These are phyloP conservation scores for Mesitornis unicolor DNA, from an alignment of 2,113 vertebrate genomes.

Conservation along the genomic window DNA sequence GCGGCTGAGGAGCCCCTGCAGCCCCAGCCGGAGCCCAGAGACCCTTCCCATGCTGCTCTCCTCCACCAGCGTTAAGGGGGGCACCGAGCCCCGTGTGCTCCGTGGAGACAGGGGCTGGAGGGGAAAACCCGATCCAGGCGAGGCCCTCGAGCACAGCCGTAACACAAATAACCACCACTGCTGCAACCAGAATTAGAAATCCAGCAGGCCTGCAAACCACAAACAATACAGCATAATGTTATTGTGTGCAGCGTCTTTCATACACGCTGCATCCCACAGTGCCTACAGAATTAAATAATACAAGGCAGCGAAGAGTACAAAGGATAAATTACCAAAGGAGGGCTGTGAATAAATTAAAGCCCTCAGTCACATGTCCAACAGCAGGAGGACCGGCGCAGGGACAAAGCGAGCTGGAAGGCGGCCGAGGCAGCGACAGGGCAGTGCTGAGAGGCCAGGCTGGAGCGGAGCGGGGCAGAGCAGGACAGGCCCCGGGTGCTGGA, in stretches of 20 bases:
- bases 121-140: neutral
- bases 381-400: neutral
- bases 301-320: slow-evolving; percentile 42
- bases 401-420: neutral
- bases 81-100: too few species aligned
- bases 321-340: slow-evolving; percentile 46
- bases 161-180: slow-evolving; percentile 7
- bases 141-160: neutral
- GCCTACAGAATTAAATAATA: slow-evolving; percentile 55
- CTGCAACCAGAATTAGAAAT: slow-evolving; percentile 6
- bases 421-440: neutral
- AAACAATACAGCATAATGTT: slow-evolving; percentile 44
- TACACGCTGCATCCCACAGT: slow-evolving; percentile 9
- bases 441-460: neutral
- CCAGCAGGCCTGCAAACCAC: slow-evolving; percentile 34
- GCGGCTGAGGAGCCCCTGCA: neutral
- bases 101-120: neutral
- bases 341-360: slow-evolving; percentile 44
- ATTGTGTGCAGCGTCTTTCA: slow-evolving; percentile 43
- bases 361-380: slow-evolving; percentile 9
- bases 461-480: neutral
- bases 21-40: neutral
- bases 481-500: neutral
- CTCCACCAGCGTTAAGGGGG: too few species aligned
- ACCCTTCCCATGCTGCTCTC: neutral